Percentiles rank a stretch among this genome's conserved stretches.
Conservation (phyloP, 1,140 invertebrate genomes). For the Lepidurus couesii region DNA sequence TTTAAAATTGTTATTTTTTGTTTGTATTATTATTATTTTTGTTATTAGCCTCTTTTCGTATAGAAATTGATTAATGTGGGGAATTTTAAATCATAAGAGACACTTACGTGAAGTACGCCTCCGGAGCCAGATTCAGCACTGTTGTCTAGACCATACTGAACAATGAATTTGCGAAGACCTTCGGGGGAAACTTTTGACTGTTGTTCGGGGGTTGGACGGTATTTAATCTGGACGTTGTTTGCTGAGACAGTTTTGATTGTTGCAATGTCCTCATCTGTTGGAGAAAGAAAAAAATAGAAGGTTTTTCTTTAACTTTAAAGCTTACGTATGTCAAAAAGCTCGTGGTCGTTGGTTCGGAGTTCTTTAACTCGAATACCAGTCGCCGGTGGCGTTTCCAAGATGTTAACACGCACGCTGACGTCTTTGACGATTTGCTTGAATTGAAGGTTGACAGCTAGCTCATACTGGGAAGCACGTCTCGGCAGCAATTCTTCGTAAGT, state of each 20-base stretch:
- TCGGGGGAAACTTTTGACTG: slow-evolving; percentile 46
- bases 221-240: slow-evolving; percentile 39
- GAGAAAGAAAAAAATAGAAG: not conserved
- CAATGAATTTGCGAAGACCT: slow-evolving; percentile 55
- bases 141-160: slow-evolving; percentile 56
- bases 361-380: not conserved
- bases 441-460: slow-evolving; percentile 56
- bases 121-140: slow-evolving; percentile 42
- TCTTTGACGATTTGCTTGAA: slow-evolving; percentile 47
- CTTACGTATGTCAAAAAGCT: slow-evolving; percentile 6
- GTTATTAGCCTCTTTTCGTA: too few species aligned
- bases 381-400: slow-evolving; percentile 11
- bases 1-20: not conserved
- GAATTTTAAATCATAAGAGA: not conserved
- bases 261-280: slow-evolving; percentile 37
- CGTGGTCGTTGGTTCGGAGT: slow-evolving; percentile 13
- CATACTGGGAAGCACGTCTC: slow-evolving; percentile 53
- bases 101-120: slow-evolving; percentile 54
- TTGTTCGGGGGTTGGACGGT: slow-evolving; percentile 48
- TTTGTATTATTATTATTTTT: too few species aligned
- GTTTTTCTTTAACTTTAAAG: too few species aligned
- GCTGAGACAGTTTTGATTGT: slow-evolving; percentile 36
- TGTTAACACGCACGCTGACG: slow-evolving; percentile 26
- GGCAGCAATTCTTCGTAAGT: slow-evolving; percentile 59
- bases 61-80: too few species aligned